Evolutionary conservation across 2,113 vertebrate genomes (phyloP).

Genomic region (Gymnobelideus leadbeateri): DNA sequence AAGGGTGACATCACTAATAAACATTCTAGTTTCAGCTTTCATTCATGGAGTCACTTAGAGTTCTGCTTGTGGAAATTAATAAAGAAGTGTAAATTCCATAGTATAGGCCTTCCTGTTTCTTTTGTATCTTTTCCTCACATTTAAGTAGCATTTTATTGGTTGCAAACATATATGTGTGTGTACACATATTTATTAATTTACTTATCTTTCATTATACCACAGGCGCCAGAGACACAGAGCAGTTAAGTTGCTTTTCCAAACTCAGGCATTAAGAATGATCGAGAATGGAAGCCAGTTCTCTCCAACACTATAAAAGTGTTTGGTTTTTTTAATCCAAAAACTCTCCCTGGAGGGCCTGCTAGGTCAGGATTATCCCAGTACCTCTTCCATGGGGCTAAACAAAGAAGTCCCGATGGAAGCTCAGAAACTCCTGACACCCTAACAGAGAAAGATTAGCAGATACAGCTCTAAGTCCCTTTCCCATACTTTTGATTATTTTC

Average conservation of each 20-base stretch:
- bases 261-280: background rate
- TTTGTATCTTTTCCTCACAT: background rate
- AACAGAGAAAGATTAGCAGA: background rate
- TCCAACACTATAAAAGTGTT: background rate
- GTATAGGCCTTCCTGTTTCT: background rate
- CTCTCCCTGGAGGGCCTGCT: background rate
- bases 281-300: background rate
- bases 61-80: background rate
- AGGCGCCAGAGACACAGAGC: background rate
- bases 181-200: too few species aligned
- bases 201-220: background rate
- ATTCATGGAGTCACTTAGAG: background rate
- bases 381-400: background rate
- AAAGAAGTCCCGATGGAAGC: background rate
- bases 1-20: slow-evolving; percentile 33
- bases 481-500: background rate
- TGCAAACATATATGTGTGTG: background rate
- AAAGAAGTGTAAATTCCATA: background rate
- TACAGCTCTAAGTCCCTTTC: background rate
- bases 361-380: background rate
- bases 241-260: background rate
- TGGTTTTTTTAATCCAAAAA: background rate
- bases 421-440: background rate
- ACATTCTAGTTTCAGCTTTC: background rate
- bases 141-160: background rate